A percentile compares a stretch with the other conserved stretches of the same genome.
phyloP scores from a whole-genome alignment of 1,140 invertebrate species.

The Manduca sexta region DNA sequence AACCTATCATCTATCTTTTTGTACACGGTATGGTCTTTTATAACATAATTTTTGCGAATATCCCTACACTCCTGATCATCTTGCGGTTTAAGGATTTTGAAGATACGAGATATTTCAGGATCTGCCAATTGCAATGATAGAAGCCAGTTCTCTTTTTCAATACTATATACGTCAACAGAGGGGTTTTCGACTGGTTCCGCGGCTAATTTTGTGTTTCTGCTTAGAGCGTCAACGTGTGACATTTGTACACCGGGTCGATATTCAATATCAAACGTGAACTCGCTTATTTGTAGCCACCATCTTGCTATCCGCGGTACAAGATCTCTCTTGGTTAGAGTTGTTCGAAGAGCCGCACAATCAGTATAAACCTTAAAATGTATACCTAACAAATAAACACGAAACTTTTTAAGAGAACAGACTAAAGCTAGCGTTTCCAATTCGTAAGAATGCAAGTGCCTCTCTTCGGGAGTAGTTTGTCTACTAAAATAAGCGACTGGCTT shows the following conservation, averaged over 20 bases:
- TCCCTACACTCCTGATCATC: conserved; percentile 15
- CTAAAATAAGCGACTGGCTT: no score
- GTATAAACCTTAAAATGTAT: no score
- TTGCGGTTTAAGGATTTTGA: conserved; percentile 23
- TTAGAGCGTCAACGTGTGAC: conserved; percentile 46
- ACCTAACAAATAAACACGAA: no score
- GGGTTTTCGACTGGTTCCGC: not conserved
- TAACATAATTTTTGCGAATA: no score
- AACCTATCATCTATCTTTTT: conserved; percentile 7
- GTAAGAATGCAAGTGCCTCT: no score
- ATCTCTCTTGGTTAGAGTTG: no score
- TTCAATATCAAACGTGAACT: conserved; percentile 33
- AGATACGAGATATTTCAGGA: no score
- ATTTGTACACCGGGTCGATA: conserved; percentile 35
- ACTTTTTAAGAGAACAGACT: no score
- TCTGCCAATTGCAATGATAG: no score
- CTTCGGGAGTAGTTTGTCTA: no score
- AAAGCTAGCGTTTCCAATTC: no score
- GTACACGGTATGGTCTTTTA: conserved; percentile 16
- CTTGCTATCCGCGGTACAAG: conserved; percentile 29
- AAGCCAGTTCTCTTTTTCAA: conserved; percentile 7
- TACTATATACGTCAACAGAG: conserved; percentile 7
- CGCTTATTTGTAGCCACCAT: conserved; percentile 40
- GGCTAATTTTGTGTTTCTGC: conserved; percentile 23
- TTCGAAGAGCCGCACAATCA: no score